A percentile compares a stretch with the other conserved stretches of the same genome.
These are phyloP conservation scores for Typhlichthys subterraneus DNA, from an alignment of 2,797 vertebrate genomes.

Conservation along the genomic window DNA sequence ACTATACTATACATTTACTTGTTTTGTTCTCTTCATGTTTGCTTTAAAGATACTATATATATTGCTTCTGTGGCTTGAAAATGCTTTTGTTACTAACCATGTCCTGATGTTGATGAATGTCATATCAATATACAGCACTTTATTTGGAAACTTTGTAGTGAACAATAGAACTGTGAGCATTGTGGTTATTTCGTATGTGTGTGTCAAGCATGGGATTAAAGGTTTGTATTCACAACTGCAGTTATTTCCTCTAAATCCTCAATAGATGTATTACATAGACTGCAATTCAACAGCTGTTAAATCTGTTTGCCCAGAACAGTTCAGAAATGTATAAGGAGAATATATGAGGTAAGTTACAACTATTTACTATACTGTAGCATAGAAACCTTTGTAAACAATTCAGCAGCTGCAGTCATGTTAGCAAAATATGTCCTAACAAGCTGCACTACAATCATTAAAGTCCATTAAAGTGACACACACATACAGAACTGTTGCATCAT, in stretches of 20 bases:
- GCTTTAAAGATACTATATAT: slow-evolving; percentile 6
- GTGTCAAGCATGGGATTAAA: slow-evolving; percentile 6
- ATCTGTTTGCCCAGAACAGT: no score
- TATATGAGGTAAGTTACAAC: no score
- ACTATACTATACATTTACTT: not conserved
- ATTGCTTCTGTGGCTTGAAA: slow-evolving; percentile 33
- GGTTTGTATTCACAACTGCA: not conserved
- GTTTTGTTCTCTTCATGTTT: not conserved
- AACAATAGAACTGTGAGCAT: slow-evolving; percentile 60
- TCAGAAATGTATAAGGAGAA: no score
- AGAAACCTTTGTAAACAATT: no score
- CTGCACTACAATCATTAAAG: no score
- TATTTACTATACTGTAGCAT: no score
- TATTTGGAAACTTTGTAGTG: slow-evolving; percentile 48
- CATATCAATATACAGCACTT: slow-evolving; percentile 56
- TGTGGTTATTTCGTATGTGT: slow-evolving; percentile 29
- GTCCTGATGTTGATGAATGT: slow-evolving; percentile 54
- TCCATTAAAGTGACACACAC: no score
- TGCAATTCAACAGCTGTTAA: no score
- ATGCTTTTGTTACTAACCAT: slow-evolving; percentile 18
- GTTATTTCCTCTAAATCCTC: no score
- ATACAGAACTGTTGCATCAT: slow-evolving; percentile 8
- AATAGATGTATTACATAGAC: not conserved
- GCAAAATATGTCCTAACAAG: no score
- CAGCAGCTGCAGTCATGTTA: no score